Base-by-base conservation (phyloP, 2,113 vertebrate species). In the Stigmatopora argus region DNA sequence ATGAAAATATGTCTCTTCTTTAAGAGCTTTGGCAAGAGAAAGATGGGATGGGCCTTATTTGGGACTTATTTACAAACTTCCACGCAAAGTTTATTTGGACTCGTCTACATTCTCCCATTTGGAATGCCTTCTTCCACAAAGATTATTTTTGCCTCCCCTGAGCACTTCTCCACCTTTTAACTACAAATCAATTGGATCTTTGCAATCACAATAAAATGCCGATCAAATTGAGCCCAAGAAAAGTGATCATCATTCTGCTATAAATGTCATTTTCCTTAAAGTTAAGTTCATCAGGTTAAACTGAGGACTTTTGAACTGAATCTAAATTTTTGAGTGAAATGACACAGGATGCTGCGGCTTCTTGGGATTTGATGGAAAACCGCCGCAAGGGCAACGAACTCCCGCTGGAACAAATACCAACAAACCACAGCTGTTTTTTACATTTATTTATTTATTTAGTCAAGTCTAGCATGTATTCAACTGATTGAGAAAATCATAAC, bases 1-100 rank as follows among this genome's bases (percentile, higher is more conserved):
- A 89, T 88, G 83, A 80, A 91, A 91, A 91, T 89, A 90, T 86
- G 80, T 74, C 72, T 70, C 66, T 79, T 69, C 72, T 86, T 70
- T 69, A 64, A 62, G 82, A 74, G 66, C 72, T 77, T 88, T 87
- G 85, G 84, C 84, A 85, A 85, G 83, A 89, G 87, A 88, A 83
- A 75, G 72, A 87, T 86, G 80, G 80, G 72, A 72, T 73, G 19
- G 60, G 71, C 75, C 78, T 83, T 84, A 87, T 90, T 90, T 89
- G 80, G 74, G 77, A 82, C 69, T 77, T 88, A 87, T 90, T 90
- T 90, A 89, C 75, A 87, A 85, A 87, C 75, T 79, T 81, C 82
- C 82, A 84, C 38, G 55, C 65, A 78, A 78, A 79, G 83, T 83
- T 87, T 83, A 85, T 86, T 88, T 88, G 78, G 74, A 83, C 65